phyloP scores from a whole-genome alignment of 2,797 vertebrate species.

The Hafferia zeledoni region DNA sequence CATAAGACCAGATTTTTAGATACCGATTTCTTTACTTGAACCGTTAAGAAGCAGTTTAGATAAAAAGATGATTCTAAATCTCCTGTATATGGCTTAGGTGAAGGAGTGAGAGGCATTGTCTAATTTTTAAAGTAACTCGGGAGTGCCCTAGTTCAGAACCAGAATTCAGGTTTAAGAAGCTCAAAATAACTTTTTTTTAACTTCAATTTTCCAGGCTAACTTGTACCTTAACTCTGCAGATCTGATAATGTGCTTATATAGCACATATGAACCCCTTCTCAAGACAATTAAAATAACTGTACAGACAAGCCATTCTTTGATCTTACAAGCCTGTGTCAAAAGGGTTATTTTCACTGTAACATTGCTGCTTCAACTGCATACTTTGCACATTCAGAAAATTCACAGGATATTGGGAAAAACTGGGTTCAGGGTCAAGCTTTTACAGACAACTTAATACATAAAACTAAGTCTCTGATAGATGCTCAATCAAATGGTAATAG shows the following conservation, averaged over 20 bases:
- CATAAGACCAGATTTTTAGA: neutral
- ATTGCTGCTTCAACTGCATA: neutral
- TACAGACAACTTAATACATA: neutral
- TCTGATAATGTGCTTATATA: neutral
- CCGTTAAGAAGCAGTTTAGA: neutral
- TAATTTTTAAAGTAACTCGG: neutral
- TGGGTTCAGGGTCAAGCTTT: neutral
- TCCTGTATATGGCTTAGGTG: neutral
- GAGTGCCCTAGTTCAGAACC: neutral
- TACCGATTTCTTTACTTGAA: neutral
- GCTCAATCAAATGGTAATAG: neutral
- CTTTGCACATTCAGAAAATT: neutral
- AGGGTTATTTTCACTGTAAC: neutral
- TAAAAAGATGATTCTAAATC: neutral
- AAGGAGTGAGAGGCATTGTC: neutral
- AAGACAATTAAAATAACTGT: neutral
- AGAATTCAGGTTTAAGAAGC: neutral
- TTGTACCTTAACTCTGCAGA: neutral
- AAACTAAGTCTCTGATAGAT: neutral
- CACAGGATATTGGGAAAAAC: neutral
- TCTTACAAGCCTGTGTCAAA: neutral
- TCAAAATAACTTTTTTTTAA: neutral
- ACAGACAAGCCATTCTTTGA: neutral
- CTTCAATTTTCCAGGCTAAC: neutral
- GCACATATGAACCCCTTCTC: neutral